Conservation (phyloP, 2,113 vertebrate species). For the Aldabrachelys gigantea region DNA sequence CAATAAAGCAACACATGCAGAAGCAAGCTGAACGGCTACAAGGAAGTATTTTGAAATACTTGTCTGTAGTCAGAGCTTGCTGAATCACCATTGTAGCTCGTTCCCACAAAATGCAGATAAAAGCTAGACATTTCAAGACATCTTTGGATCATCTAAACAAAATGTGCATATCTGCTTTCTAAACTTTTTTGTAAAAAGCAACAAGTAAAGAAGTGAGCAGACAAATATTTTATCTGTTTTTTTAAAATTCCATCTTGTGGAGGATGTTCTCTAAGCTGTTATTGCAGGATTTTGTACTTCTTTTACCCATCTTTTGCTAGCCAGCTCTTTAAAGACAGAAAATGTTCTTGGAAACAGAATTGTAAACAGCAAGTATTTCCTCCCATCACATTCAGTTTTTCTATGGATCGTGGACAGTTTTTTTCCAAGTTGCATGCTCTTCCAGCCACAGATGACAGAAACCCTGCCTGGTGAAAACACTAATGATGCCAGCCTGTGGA, state of each 20-base stretch:
- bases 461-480: not conserved
- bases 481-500: not conserved
- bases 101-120: not conserved
- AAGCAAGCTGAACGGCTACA: not conserved
- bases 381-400: not conserved
- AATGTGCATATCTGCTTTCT: not conserved
- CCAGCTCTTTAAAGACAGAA: not conserved
- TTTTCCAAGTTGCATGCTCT: conserved; percentile 13
- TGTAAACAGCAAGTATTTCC: not conserved
- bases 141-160: not conserved
- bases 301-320: not conserved
- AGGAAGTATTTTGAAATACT: conserved; percentile 35
- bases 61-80: conserved; percentile 11
- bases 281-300: not conserved
- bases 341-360: not conserved
- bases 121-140: conserved; percentile 33
- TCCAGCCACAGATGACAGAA: not conserved
- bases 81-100: not conserved
- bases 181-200: not conserved
- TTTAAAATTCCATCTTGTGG: not conserved
- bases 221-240: not conserved
- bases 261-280: not conserved
- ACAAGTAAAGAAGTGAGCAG: not conserved
- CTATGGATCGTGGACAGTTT: not conserved
- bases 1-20: not conserved